Base-by-base conservation (phyloP, 2,888 invertebrate species). In the Galerucella calmariensis region DNA sequence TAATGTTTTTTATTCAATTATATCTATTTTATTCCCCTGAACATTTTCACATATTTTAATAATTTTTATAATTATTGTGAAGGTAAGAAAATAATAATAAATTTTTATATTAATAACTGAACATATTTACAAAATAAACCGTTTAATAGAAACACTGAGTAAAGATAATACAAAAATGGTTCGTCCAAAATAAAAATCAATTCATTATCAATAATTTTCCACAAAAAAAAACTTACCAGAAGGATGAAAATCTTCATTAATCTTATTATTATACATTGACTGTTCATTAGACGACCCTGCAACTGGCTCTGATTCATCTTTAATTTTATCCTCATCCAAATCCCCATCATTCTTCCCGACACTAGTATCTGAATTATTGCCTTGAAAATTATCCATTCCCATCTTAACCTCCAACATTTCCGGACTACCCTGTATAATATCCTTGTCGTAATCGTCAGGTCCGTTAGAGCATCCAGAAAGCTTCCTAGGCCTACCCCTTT, bases 391-490 rank as follows among this genome's bases (percentile, higher is more conserved):
- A 80, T 94, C 94, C 89, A 94, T 92, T 74, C 94, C 93, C 92
- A 95, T 93, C 88, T 94, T 94, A 78, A 94, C 93, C 87, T 95
- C 95, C 85, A 95, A 89, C 91, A 95, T 92, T 87, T 95, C 95
- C 24, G 94, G 94, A 78, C 94, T 94, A 53, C 86, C 87, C 90
- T 90, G 83, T 87, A 85, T 84, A 74, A 86, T 79, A 67, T 88
- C 87, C 58, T 84, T 83, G 74, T 87, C 88, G 78, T 85, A 87
- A 74, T 88, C 88, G 53, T 88, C 88, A 79, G 92, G 91, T 72
- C 94, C 94, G 85, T 94, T 94, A 73, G 95, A 95, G 84, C 95
- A 94, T 61, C 95, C 95, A 80, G 95, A 95, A 68, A 96, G 89
- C 87, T 95, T 95, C 88, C 96, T 91, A 78, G 96, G 96, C 83